phyloP scores from a whole-genome alignment of 92 coral and sea anemone genomes.

The Chrysogorgia sp. region DNA sequence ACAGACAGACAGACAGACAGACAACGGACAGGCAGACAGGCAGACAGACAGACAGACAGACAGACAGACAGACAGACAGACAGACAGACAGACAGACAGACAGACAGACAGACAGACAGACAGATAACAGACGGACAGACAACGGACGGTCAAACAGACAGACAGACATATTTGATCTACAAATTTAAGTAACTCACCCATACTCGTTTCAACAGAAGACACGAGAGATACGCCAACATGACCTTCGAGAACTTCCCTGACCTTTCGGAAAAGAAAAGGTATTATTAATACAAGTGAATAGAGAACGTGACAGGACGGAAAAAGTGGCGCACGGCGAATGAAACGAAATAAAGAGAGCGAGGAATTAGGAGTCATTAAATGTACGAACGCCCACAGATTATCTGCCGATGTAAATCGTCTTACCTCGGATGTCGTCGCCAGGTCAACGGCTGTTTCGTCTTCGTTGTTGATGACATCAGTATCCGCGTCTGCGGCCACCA shows the following conservation, averaged over 20 bases:
- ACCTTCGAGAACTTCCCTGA: background rate
- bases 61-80: conserved; percentile 27
- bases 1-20: conserved; percentile 27
- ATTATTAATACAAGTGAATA: background rate
- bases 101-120: conserved; percentile 27
- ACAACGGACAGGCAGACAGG: conserved; percentile 21
- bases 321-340: background rate
- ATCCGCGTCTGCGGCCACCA: conserved; percentile 92
- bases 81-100: conserved; percentile 27
- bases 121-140: background rate
- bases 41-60: conserved; percentile 27
- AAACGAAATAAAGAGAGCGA: background rate
- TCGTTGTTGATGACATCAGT: conserved; percentile 70
- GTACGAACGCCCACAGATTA: too few species aligned
- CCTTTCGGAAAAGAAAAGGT: background rate
- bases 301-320: background rate
- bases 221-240: background rate
- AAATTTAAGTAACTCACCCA: background rate
- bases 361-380: too few species aligned
- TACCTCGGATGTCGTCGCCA: conserved; percentile 82
- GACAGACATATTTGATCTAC: background rate
- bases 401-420: background rate
- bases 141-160: conserved; percentile 12
- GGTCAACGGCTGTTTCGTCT: conserved; percentile 80
- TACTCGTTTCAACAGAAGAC: background rate